Percentiles rank a stretch among this genome's conserved stretches.
Conservation (phyloP, 2,113 vertebrate genomes). For the Nothocercus julius region DNA sequence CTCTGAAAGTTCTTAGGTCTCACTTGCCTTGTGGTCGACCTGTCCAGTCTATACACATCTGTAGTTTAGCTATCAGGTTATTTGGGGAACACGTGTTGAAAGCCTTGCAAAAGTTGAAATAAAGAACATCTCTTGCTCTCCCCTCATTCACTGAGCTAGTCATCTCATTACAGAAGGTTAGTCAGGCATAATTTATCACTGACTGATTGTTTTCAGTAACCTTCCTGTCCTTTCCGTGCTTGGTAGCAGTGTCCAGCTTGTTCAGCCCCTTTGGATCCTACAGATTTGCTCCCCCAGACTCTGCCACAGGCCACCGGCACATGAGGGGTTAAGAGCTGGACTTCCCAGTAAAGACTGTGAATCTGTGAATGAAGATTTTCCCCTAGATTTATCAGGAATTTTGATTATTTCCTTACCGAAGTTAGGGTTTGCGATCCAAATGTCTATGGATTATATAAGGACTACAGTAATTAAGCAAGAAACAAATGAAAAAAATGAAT, state of each 20-base stretch:
- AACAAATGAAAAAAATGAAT: neutral
- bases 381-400: neutral
- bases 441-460: neutral
- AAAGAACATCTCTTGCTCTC: neutral
- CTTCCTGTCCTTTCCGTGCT: too few relatives aligned
- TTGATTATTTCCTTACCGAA: neutral
- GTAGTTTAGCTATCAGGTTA: neutral
- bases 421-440: neutral
- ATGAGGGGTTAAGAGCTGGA: neutral
- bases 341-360: neutral
- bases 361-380: neutral
- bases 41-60: neutral
- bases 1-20: neutral
- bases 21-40: neutral
- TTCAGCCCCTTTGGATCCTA: neutral
- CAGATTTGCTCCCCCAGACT: neutral
- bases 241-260: neutral
- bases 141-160: neutral
- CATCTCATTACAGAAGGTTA: neutral
- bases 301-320: neutral
- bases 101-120: neutral
- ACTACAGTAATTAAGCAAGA: neutral
- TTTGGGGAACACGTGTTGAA: neutral
- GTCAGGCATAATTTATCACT: too few relatives aligned
- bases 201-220: too few relatives aligned